These are phyloP conservation scores for Leptinotarsa lineolata DNA, from an alignment of 1,140 invertebrate genomes.

Conservation along the genomic window DNA sequence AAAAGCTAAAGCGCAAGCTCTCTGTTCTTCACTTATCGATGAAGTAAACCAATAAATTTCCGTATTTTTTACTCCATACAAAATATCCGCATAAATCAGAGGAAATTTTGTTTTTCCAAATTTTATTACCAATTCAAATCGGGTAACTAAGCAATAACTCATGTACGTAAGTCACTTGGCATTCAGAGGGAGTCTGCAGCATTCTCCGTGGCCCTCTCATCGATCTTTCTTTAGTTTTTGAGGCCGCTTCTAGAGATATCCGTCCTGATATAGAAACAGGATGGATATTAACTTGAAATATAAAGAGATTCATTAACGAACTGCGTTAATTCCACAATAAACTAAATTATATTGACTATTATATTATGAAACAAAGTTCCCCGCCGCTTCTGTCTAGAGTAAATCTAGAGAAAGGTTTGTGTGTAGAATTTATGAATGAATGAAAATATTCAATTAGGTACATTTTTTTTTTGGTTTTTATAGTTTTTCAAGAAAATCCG, in stretches of 20 bases:
- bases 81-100: slow-evolving; percentile 8
- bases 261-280: too few relatives aligned
- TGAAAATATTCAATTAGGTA: too few relatives aligned
- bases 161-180: not conserved
- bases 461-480: too few relatives aligned
- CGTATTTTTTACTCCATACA: not conserved
- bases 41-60: slow-evolving; percentile 7
- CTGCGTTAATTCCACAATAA: too few relatives aligned
- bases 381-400: too few relatives aligned
- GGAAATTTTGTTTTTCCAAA: slow-evolving; percentile 5
- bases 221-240: slow-evolving; percentile 2
- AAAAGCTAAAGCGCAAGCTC: not conserved
- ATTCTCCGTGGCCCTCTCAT: not conserved
- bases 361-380: too few relatives aligned
- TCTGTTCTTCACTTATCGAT: not conserved
- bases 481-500: too few relatives aligned
- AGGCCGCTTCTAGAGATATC: not conserved
- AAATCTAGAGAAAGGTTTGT: too few relatives aligned
- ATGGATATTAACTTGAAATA: too few relatives aligned
- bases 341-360: too few relatives aligned
- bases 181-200: slow-evolving; percentile 1
- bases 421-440: too few relatives aligned
- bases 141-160: slow-evolving; percentile 8
- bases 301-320: too few relatives aligned
- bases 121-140: slow-evolving; percentile 8